A percentile compares a stretch with the other conserved stretches of the same genome.
phyloP scores from a whole-genome alignment of 2,113 vertebrate genomes.

The Malurus elegans region DNA sequence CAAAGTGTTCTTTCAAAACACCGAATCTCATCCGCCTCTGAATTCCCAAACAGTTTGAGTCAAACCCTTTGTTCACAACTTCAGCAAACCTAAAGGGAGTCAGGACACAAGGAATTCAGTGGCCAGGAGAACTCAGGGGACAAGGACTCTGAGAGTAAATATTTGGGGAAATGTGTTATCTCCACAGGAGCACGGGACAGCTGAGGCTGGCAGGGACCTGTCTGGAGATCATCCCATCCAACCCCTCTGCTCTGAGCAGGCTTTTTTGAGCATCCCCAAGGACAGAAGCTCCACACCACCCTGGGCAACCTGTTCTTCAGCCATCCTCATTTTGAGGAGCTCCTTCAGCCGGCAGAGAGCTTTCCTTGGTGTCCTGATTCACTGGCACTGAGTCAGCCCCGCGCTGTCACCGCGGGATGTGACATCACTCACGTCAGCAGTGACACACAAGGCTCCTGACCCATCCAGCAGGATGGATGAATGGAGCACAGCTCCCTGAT shows the following conservation, averaged over 20 bases:
- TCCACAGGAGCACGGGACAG: background rate
- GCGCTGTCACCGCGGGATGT: conserved; percentile 40
- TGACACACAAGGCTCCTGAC: conserved; percentile 53
- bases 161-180: conserved; percentile 4
- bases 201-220: background rate
- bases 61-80: conserved; percentile 10
- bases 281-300: background rate
- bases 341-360: background rate
- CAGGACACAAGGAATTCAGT: background rate
- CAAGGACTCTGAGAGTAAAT: conserved; percentile 10
- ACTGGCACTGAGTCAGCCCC: conserved; percentile 45
- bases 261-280: background rate
- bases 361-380: conserved; percentile 40
- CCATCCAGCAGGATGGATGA: conserved; percentile 8
- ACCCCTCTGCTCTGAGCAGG: background rate
- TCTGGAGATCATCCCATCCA: background rate
- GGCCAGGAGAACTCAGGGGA: background rate
- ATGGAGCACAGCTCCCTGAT: conserved; percentile 9
- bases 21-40: background rate
- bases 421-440: conserved; percentile 46
- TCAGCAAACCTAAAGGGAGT: background rate
- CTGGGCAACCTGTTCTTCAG: background rate
- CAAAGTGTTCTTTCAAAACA: conserved; percentile 40
- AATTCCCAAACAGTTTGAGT: conserved; percentile 24
- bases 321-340: background rate